Evolutionary conservation across 2,888 invertebrate genomes (phyloP), one percentile per base, ranked within the genome.

Genomic region (Exocentrus adspersus): DNA sequence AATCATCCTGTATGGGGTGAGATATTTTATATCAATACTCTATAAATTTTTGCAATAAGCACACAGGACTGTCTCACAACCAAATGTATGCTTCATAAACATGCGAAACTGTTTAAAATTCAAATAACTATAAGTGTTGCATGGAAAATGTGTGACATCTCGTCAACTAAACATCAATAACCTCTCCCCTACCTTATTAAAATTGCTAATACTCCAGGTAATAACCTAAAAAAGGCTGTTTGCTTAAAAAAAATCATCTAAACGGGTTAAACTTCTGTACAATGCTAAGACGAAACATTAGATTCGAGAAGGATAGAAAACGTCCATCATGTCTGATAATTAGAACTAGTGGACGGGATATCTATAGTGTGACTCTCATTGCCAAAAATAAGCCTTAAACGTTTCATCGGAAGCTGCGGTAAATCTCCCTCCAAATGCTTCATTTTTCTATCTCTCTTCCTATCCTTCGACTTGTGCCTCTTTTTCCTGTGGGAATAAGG

Each of bases 291-390:
- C 41, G 42, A 42, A 48, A 17, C 16, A 28, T 61, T 54, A 20
- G 54, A 61, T 24, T 16, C 24, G 28, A 46, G 12, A 37, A 45
- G n/a, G 30, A 52, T 45, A 2, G 48, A 19, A 56, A 62, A 20
- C 32, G 46, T 63, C 54, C 53, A 65, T 68, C 65, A 68, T 61
- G 65, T 68, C 14, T 65, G 63, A 64, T 64, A 67, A 37, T 69
- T 63, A 58, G 52, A 50, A 77, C 88, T 85, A 84, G 88, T 89
- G 84, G 91, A 87, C 83, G 94, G 93, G 85, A 95, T 88, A 86
- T 94, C 92, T 80, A 94, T 94, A 79, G 93, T 94, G 79, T 90
- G 92, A 79, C 92, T 92, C 82, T 95, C 95, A 81, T 94, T 93
- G 74, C 95, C 94, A 78, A 95, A 92, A 77, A 93, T 94, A 78